Base-by-base conservation (phyloP, 92 coral and sea anemone species). In the Porites divaricata region DNA sequence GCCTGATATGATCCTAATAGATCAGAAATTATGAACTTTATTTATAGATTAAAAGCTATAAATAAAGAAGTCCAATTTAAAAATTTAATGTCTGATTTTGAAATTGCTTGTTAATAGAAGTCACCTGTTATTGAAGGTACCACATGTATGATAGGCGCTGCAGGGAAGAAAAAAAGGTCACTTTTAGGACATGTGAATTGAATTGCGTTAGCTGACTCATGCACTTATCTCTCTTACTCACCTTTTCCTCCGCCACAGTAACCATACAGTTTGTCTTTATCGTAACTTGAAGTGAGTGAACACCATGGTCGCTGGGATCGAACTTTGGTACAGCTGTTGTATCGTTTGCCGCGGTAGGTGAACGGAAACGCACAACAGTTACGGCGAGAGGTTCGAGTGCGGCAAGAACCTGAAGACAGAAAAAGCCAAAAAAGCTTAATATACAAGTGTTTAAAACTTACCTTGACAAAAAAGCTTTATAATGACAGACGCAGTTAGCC, bases 281-380 rank as follows among this genome's bases (percentile, higher is more conserved):
- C 95, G 76, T 89, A 92, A 72, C 77, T 92, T 21, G 89, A 83
- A 64, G 93, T 92, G n/a, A 89, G 51, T 17, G 93, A 84, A 65
- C 95, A 92, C 95, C 95, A 92, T 1, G 89, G 91, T 2, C 85
- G 91, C 68, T 78, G 74, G 58, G 77, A 89, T 10, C 74, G 66
- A 19, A 52, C 83, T 17, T 73, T 76, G 6, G 87, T 92, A 59
- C 95, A 92, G 17, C 91, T 26, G 17, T 79, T 88, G 81, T 92
- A 92, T 65, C 75, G 77, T 63, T 54, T 88, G 56, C 95, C 89
- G 17, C 87, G 88, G 77, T 84, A 92, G 48, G 87, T 80, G 87
- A 92, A 92, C 56, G 95, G 95, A 70, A 92, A 85, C 48, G 87
- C 91, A 56, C 95, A 92, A 61, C 90, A 89, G 78, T 88, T 79